phyloP scores from a whole-genome alignment of 2,888 invertebrate genomes.

The Caenorhabditis parvicauda region DNA sequence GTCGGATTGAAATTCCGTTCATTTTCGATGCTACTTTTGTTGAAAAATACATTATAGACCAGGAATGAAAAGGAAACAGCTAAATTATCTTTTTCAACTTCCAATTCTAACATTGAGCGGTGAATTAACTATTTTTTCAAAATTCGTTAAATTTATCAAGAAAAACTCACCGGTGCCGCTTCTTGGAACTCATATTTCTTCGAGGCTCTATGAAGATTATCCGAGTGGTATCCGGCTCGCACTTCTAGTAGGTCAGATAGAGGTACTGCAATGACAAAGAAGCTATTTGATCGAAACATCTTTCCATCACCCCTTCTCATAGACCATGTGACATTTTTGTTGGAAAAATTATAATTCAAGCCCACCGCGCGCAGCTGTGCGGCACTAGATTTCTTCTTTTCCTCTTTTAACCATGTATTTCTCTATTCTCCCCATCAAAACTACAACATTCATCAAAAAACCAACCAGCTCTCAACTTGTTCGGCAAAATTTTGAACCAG shows the following conservation, averaged over 20 bases:
- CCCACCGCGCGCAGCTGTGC: too few relatives aligned
- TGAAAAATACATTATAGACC: too few relatives aligned
- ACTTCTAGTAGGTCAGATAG: slow-evolving; percentile 58
- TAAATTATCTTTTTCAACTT: background rate
- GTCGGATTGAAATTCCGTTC: too few relatives aligned
- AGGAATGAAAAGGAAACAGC: too few relatives aligned
- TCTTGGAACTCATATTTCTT: slow-evolving; percentile 51
- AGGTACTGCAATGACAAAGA: slow-evolving; percentile 46
- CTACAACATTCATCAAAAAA: too few relatives aligned
- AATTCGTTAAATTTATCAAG: background rate
- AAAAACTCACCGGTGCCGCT: slow-evolving; percentile 44
- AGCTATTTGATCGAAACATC: background rate
- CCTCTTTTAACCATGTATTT: too few relatives aligned
- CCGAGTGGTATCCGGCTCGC: slow-evolving; percentile 60
- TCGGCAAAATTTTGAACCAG: slow-evolving; percentile 34
- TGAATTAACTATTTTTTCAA: background rate
- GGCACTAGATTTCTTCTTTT: too few relatives aligned
- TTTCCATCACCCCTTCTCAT: background rate
- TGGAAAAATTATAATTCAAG: background rate
- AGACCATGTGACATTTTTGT: background rate
- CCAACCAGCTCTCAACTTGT: slow-evolving; percentile 25
- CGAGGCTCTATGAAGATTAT: slow-evolving; percentile 54
- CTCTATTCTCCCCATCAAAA: too few relatives aligned
- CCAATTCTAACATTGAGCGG: background rate
- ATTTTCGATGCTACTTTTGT: too few relatives aligned